Evolutionary conservation across 2,113 vertebrate genomes (phyloP), one percentile per base, ranked within the genome.

Genomic region (Acrocephalus kingi): DNA sequence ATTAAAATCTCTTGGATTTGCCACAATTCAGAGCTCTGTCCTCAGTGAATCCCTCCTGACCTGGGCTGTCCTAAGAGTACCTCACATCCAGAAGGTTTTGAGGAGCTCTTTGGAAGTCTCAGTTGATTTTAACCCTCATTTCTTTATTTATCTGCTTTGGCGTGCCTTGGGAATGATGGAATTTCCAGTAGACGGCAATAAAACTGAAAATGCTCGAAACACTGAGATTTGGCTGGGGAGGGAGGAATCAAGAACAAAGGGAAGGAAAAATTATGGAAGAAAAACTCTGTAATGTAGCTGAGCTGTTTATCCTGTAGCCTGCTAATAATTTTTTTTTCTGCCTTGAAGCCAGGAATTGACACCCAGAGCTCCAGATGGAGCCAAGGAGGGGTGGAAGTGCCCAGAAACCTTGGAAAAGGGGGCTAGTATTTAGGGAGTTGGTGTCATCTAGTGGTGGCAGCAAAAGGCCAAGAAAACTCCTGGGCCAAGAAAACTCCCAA

Each of bases 361-460:
- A 28, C 46, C 58, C 83, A 63, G 72, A 82, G 41, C 21, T 87
- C 46, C 30, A n/a, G 13, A 15, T 61, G 68, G 61, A 83, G 72
- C 77, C 84, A 89, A 83, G 9, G 39, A 46, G 21, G 54, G 39
- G 15, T 24, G 15, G 37, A 86, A 75, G 33, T 45, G 62, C 86
- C 77, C 52, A 56, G 71, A 76, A 83, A 31, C 72, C 58, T 80
- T 80, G 54, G 83, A 6, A 28, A 83, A 55, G 18, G 22, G 67
- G 75, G 49, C 19, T 64, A 58, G 72, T 77, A 4, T 31, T 27
- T 74, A 55, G 81, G 87, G 89, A 66, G 59, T 76, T 71, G 45
- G 68, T 94, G 87, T 94, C 89, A 84, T 81, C 89, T 77, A 67
- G 86, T 94, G 94, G 55, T 62, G 94, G 54, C 35, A 84, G 75